Evolutionary conservation across 2,888 invertebrate species (phyloP), one percentile per base, ranked within the genome.

Genomic region (Nomada hirtipes): DNA sequence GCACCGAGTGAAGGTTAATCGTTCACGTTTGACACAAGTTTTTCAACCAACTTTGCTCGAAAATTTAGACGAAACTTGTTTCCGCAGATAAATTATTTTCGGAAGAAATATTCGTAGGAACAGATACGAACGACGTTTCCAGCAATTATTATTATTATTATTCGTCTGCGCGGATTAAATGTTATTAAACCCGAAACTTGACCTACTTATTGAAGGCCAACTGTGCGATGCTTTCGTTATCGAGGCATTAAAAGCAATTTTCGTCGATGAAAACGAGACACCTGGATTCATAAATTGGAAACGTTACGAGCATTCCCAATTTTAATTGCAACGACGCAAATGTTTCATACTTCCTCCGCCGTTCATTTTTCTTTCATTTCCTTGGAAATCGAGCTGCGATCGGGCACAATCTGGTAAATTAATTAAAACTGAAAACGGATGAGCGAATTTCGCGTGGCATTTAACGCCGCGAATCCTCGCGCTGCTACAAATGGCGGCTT

Each of bases 161-260:
- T 52, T n/a, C 29, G 29, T 29, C 26, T 29, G 11, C 29, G 29
- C 13, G 26, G 23, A 52, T 52, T 11, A 29, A 52, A 52, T 23
- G 26, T 65, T 29, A 18, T 18, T 50, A 4, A 11, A n/a, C 9
- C 29, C 52, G 15, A n/a, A 29, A 29, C 65, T 52, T 52, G 29
- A 52, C 52, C 65, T 52, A 65, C 9, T 52, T 52, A 36, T 65
- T 29, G 29, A 65, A 65, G 11, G n/a, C n/a, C n/a, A 50, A 29
- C 23, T 0, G 2, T 18, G 11, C 26, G 11, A 10, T 50, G 47
- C 47, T 47, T 50, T 65, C 65, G n/a, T 26, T 26, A 26, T 29
- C 3, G n/a, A 10, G n/a, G 18, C 26, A 18, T 64, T 64, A 47
- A 50, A 1, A 15, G 47, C 15, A 47, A 47, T 15, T 15, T 47